Conservation (phyloP, 64 coral and sea anemone genomes). For the Anthopleura sola region DNA sequence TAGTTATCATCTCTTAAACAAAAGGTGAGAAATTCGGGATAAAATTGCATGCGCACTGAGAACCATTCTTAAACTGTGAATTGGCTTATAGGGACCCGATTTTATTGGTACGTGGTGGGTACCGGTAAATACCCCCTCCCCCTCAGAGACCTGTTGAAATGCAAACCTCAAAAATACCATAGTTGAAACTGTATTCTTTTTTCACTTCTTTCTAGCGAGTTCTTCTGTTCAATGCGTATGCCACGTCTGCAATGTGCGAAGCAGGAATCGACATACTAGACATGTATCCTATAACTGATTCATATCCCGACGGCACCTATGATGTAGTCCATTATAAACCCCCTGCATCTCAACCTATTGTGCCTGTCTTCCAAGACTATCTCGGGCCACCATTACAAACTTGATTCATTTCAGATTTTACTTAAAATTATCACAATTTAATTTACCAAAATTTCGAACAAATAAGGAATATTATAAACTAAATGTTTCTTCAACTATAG, state of each 20-base stretch:
- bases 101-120: no score
- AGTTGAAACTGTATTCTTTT: neutral
- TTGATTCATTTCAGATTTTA: neutral
- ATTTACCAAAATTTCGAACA: neutral
- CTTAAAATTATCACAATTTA: no score
- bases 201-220: constrained; percentile 44
- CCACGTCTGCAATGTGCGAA: constrained; percentile 70
- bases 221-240: constrained; percentile 50
- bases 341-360: constrained; percentile 57
- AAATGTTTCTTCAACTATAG: no score
- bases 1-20: no score
- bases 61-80: no score
- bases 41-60: no score
- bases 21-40: no score
- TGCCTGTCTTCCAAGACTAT: constrained; percentile 36
- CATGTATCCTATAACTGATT: constrained; percentile 69
- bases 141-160: no score
- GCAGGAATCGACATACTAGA: constrained; percentile 67
- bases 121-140: no score
- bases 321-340: constrained; percentile 64
- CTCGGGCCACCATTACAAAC: neutral
- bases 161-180: no score
- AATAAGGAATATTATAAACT: no score
- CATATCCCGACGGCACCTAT: constrained; percentile 43
- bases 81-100: no score